Evolutionary conservation across 1,140 invertebrate genomes (phyloP), one percentile per base, ranked within the genome.

Genomic region (Pseudobourletiella spinata): DNA sequence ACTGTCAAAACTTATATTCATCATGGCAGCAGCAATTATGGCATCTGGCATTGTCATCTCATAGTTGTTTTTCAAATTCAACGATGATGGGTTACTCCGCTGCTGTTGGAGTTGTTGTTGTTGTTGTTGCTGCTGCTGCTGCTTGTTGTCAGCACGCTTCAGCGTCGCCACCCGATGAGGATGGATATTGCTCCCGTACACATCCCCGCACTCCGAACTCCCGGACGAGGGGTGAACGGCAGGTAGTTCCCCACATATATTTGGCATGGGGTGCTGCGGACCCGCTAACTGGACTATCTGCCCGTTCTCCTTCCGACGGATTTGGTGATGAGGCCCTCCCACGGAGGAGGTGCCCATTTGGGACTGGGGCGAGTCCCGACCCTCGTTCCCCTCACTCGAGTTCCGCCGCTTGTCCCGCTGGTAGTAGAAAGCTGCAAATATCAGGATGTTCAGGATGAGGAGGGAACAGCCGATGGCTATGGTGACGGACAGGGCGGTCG

Each of bases 381-480:
- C 52, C 11, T 55, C 52, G 11, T 55, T 30, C 2, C 29, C 28
- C 29, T 55, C 52, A 24, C 20, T 55, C 3, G 42, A 58, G 32
- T 42, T 58, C 29, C 43, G 79, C 18, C 86, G 84, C 72, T 91
- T 91, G 71, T 95, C 90, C 15, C 90, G 79, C 72, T 95, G 91
- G 74, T 95, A 95, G 71, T 93, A 95, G 0, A 95, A 89, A 1
- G 91, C 91, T 30, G 90, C 90, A 72, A 95, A 95, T 68, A 96
- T 91, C 14, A 96, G 78, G 0, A 95, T 86, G 72, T 95, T 95
- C 6, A 95, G 76, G 64, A 95, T 87, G 16, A 95, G 79, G 24
- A 95, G 75, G 2, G 87, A 90, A 69, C 90, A 92, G 2, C 93
- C 93, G 58, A 96, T 92, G n/a, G 91, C 91, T 66, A 96, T 91